phyloP scores from a whole-genome alignment of 2,888 invertebrate species.

The Luffia ferchaultella region DNA sequence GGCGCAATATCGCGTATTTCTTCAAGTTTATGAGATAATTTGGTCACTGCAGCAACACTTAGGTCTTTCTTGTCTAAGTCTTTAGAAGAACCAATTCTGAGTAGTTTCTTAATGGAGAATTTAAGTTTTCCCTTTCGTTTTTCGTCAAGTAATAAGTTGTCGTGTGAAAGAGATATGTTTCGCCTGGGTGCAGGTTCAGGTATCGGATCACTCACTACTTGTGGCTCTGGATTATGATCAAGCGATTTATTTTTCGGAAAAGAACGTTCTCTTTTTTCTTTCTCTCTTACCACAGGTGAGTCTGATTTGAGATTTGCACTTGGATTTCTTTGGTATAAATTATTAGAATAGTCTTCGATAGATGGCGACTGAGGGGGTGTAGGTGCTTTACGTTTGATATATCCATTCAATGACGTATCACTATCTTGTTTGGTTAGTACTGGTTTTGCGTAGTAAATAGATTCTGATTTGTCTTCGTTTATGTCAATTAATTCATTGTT shows the following conservation, averaged over 20 bases:
- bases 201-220: slow-evolving; percentile 30
- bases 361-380: slow-evolving; percentile 70
- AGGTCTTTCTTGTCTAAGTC: slow-evolving; percentile 70
- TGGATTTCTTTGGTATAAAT: slow-evolving; percentile 69
- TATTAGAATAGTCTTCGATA: slow-evolving; percentile 53
- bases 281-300: slow-evolving; percentile 75
- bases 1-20: slow-evolving; percentile 65
- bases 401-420: slow-evolving; percentile 57
- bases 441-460: slow-evolving; percentile 53
- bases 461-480: slow-evolving; percentile 43
- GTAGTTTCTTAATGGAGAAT: slow-evolving; percentile 84
- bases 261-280: slow-evolving; percentile 78
- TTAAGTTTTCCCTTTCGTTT: slow-evolving; percentile 76
- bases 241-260: slow-evolving; percentile 31
- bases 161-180: slow-evolving; percentile 78
- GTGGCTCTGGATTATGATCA: slow-evolving; percentile 38
- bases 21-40: slow-evolving; percentile 58
- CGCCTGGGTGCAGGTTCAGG: slow-evolving; percentile 76
- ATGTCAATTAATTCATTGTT: slow-evolving; percentile 44
- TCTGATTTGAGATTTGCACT: slow-evolving; percentile 66
- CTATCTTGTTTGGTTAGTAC: slow-evolving; percentile 66
- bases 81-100: slow-evolving; percentile 80
- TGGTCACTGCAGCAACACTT: slow-evolving; percentile 42
- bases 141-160: slow-evolving; percentile 68
- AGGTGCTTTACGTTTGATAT: slow-evolving; percentile 79